Evolutionary conservation across 2,797 vertebrate species (phyloP), one percentile per base, ranked within the genome.

Genomic region (Cephalopachus bancanus): DNA sequence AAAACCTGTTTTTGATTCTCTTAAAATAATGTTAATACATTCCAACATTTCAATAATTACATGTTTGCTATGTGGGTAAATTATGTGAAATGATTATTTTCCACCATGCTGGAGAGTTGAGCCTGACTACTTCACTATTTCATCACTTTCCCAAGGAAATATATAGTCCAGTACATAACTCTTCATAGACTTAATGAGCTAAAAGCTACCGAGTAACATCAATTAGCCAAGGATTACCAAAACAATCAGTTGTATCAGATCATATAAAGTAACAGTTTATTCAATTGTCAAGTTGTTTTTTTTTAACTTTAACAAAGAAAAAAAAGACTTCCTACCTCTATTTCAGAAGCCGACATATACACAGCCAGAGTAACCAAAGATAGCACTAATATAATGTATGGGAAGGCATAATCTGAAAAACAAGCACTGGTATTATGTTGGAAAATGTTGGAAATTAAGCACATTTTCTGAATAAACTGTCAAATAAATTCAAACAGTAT

Each of bases 301-400:
- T 59, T 7, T 59, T 8, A 16, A 74, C 3, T 79, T 72, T 83
- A 95, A 94, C 5, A 33, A 0, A 94, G 4, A 6, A 81, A 95
- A 85, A 28, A 28, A 11, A 0, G 3, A 93, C 88, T 76, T 98
- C 98, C 95, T 98, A 99, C 99, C 99, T 99, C 99, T 93, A 99
- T 99, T 98, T 99, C 99, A 75, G 99, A 99, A 97, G 99, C 99
- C 30, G 99, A 99, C 99, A 99, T 99, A 98, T 99, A 99, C 7
- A 99, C 99, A 85, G 99, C 99, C 98, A 99, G 98, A 0, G 99
- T 99, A 62, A 99, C 99, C 98, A 99, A 98, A 14, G 99, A 99
- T 96, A 99, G 98, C 37, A 99, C 99, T 98, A 99, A 98, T 80
- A 99, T 99, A 97, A 99, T 99, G 97, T 99, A 99, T 0, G 99